Percentiles rank a stretch among this genome's conserved stretches.
Evolutionary conservation across 2,797 vertebrate species (phyloP).

Genomic region (Sebastolobus altivelis): DNA sequence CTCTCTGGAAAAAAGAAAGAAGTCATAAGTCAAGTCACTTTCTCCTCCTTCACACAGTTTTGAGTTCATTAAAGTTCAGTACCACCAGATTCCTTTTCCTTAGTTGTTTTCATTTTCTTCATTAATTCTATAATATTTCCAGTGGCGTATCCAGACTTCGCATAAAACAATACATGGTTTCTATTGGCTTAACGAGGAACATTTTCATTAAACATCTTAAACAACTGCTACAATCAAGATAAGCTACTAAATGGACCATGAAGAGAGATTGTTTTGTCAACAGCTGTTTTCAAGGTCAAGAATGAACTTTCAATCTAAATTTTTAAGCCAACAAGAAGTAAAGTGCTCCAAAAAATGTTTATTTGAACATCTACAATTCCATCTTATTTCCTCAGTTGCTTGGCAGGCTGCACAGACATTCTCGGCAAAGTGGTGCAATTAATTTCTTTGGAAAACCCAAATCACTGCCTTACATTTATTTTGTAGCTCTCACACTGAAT

Average conservation of each 20-base stretch:
- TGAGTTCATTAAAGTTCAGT: background rate
- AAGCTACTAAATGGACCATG: background rate
- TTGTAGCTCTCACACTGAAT: constrained; percentile 31
- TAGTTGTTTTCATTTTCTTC: background rate
- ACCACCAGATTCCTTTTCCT: background rate
- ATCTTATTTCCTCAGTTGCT: background rate
- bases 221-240: background rate
- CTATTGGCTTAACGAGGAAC: background rate
- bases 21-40: background rate
- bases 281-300: too few relatives aligned
- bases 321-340: too few relatives aligned
- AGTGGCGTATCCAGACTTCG: background rate
- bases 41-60: too few relatives aligned
- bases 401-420: background rate
- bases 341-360: too few relatives aligned
- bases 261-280: background rate
- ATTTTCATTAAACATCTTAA: background rate
- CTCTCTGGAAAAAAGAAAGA: background rate
- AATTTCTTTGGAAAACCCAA: background rate
- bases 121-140: background rate
- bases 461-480: constrained; percentile 36
- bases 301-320: too few relatives aligned
- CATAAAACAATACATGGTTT: background rate
- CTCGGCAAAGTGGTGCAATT: background rate
- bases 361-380: background rate